These are phyloP conservation scores for Eucidaris tribuloides DNA, from an alignment of 35 echinoderm and acorn worm genomes.

Conservation along the genomic window DNA sequence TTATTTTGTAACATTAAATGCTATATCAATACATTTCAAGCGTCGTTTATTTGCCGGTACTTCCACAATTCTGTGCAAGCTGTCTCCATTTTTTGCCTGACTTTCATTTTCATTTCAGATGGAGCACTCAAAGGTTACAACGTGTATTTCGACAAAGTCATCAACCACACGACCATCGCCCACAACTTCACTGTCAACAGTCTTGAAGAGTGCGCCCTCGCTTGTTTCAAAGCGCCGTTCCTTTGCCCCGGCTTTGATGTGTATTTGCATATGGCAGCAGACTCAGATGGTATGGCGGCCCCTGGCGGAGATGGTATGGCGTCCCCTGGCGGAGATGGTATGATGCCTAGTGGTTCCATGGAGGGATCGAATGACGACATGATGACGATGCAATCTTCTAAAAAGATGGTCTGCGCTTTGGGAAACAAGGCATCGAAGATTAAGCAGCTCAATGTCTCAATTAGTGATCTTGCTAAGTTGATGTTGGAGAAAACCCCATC, in stretches of 20 bases:
- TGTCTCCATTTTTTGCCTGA: neutral
- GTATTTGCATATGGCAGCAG: neutral
- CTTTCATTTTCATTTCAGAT: no score
- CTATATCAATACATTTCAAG: neutral
- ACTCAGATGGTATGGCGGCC: neutral
- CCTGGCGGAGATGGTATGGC: neutral
- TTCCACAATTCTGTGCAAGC: neutral
- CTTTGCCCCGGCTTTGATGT: neutral
- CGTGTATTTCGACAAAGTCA: neutral
- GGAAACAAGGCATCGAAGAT: neutral
- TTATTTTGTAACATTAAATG: neutral
- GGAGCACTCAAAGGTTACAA: constrained; percentile 4
- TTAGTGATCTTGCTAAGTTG: neutral
- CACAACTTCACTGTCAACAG: neutral
- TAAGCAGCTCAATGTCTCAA: no score
- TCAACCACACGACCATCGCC: neutral
- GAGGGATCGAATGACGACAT: neutral
- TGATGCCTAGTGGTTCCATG: neutral
- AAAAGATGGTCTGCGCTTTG: neutral
- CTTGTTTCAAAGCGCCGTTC: neutral
- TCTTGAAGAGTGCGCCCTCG: neutral
- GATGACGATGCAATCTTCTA: neutral
- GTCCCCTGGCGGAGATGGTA: neutral
- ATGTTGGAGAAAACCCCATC: neutral
- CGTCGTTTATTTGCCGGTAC: neutral